Conservation (phyloP, 2,797 vertebrate genomes). For the Arnoldichthys spilopterus region DNA sequence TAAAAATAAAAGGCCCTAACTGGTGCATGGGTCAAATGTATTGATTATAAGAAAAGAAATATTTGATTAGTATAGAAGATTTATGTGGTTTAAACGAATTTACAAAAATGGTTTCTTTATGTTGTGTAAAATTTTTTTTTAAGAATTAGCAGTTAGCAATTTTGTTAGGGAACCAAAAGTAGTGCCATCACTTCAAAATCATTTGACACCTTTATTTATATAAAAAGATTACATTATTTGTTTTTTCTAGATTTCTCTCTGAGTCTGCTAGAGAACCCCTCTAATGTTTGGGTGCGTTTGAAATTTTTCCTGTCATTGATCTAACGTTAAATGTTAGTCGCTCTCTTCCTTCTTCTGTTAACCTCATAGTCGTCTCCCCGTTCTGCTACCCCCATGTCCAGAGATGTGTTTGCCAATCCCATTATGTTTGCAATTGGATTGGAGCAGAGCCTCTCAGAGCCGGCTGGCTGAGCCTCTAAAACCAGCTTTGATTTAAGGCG, state of each 20-base stretch:
- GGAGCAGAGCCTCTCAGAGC: slow-evolving; percentile 75
- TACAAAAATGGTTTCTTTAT: too few relatives aligned
- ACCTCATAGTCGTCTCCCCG: slow-evolving; percentile 27
- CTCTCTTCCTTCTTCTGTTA: slow-evolving; percentile 48
- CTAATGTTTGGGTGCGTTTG: too few relatives aligned
- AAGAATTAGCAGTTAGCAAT: too few relatives aligned
- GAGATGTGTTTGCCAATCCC: slow-evolving; percentile 72
- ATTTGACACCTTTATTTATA: too few relatives aligned
- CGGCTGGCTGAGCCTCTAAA: slow-evolving; percentile 78
- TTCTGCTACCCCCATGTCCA: slow-evolving; percentile 52
- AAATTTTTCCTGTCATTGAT: too few relatives aligned
- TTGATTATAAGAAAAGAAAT: neutral
- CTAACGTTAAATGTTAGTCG: too few relatives aligned
- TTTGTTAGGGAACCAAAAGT: too few relatives aligned
- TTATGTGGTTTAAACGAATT: neutral
- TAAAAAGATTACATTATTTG: too few relatives aligned
- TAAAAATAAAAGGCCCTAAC: neutral
- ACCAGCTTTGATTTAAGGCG: slow-evolving; percentile 80
- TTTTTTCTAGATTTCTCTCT: too few relatives aligned
- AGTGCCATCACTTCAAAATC: too few relatives aligned
- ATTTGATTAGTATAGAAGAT: neutral
- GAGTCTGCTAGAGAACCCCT: too few relatives aligned
- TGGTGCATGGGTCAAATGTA: neutral
- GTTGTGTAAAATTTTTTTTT: too few relatives aligned
- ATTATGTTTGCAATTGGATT: slow-evolving; percentile 81